Percentiles rank a stretch among this genome's conserved stretches.
These are phyloP conservation scores for Pluvianellus socialis DNA, from an alignment of 2,113 vertebrate species.

Conservation along the genomic window DNA sequence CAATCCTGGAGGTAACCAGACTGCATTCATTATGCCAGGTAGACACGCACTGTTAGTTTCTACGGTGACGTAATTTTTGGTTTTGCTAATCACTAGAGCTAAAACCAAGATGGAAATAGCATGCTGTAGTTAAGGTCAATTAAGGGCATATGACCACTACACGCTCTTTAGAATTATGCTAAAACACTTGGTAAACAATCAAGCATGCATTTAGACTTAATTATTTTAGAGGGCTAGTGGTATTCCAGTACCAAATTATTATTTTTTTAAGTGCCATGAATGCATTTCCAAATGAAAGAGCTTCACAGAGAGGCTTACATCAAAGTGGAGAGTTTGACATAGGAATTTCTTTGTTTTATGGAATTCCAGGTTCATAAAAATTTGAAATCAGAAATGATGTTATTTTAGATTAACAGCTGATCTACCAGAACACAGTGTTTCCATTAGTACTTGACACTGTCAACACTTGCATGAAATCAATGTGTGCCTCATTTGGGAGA, in stretches of 20 bases:
- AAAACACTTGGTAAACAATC: neutral
- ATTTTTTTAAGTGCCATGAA: accelerated
- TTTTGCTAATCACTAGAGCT: neutral
- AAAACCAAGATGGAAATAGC: neutral
- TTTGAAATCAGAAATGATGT: neutral
- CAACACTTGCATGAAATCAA: neutral
- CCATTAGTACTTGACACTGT: neutral
- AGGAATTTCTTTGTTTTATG: neutral
- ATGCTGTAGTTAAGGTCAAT: neutral
- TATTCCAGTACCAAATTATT: neutral
- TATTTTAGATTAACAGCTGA: neutral
- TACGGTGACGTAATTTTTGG: neutral
- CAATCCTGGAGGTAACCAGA: neutral
- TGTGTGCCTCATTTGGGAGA: neutral
- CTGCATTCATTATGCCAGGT: neutral
- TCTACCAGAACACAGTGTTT: neutral
- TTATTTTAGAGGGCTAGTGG: neutral
- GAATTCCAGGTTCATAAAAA: neutral
- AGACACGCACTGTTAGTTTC: neutral
- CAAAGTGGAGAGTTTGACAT: neutral
- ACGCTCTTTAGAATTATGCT: neutral
- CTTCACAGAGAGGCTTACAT: neutral
- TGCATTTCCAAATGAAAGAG: neutral
- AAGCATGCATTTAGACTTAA: neutral
- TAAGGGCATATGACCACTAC: neutral